Conservation (phyloP, 1,140 invertebrate species). For the Drosophila jambulina region DNA sequence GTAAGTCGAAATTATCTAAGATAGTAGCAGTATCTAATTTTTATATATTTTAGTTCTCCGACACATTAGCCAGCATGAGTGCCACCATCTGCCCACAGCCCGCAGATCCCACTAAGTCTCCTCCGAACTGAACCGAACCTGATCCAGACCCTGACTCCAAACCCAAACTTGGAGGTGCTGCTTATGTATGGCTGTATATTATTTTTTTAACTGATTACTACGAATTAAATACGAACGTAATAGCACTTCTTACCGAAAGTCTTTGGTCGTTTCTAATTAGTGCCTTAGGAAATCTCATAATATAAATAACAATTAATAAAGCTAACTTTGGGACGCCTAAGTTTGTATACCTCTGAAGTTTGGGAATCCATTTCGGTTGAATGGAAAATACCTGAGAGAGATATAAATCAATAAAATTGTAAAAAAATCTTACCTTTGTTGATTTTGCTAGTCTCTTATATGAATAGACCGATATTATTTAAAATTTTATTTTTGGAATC, state of each 20-base stretch:
- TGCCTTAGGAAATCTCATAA: background rate
- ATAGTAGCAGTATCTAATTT: background rate
- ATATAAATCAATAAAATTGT: too few relatives aligned
- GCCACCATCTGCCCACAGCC: constrained; percentile 29
- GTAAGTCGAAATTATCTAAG: background rate
- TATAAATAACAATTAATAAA: background rate
- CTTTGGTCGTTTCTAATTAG: background rate
- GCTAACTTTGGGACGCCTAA: background rate
- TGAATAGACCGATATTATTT: background rate
- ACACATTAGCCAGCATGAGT: constrained; percentile 37
- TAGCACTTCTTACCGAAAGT: background rate
- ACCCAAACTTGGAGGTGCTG: background rate
- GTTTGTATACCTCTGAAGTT: background rate
- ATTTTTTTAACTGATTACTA: background rate
- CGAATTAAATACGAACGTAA: background rate
- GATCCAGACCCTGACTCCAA: background rate
- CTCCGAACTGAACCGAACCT: background rate
- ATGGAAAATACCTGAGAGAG: too few relatives aligned
- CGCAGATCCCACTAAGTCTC: constrained; percentile 9
- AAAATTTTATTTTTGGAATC: too few relatives aligned
- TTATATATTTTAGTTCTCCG: constrained; percentile 22
- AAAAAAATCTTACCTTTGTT: too few relatives aligned
- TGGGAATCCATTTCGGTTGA: background rate
- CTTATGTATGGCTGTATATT: background rate
- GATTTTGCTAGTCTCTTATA: background rate